Evolutionary conservation across 1,140 invertebrate species (phyloP).

Genomic region (Nasonia longicornis): DNA sequence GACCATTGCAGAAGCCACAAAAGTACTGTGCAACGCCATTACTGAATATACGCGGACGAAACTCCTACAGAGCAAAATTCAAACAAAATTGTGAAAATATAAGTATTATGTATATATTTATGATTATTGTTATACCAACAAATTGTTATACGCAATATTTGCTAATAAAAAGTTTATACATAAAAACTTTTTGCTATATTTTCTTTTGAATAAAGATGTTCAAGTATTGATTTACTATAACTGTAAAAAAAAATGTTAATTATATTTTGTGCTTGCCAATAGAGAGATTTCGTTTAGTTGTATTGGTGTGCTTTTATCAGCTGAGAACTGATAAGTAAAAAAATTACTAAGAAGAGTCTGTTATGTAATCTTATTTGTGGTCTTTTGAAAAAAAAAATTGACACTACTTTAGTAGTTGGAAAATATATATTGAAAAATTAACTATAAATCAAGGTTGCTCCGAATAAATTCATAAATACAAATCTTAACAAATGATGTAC

Average conservation of each 20-base stretch:
- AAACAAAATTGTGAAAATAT: slow-evolving; percentile 29
- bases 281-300: no score
- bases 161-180: no score
- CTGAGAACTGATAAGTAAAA: no score
- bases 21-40: slow-evolving; percentile 58
- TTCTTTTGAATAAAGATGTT: no score
- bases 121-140: background rate
- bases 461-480: background rate
- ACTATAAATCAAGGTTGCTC: background rate
- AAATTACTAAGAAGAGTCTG: background rate
- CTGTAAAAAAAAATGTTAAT: no score
- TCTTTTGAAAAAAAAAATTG: no score
- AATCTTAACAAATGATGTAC: background rate
- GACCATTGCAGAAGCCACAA: slow-evolving; percentile 53
- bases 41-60: slow-evolving; percentile 49
- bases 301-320: no score
- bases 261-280: no score
- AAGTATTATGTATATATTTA: slow-evolving; percentile 35
- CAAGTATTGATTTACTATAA: no score
- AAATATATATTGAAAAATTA: slow-evolving; percentile 24
- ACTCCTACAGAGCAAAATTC: background rate
- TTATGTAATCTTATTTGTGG: background rate
- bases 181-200: no score
- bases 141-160: no score
- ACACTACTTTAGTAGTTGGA: background rate